phyloP scores from a whole-genome alignment of 2,888 invertebrate species.

The Heliconius charithonia region DNA sequence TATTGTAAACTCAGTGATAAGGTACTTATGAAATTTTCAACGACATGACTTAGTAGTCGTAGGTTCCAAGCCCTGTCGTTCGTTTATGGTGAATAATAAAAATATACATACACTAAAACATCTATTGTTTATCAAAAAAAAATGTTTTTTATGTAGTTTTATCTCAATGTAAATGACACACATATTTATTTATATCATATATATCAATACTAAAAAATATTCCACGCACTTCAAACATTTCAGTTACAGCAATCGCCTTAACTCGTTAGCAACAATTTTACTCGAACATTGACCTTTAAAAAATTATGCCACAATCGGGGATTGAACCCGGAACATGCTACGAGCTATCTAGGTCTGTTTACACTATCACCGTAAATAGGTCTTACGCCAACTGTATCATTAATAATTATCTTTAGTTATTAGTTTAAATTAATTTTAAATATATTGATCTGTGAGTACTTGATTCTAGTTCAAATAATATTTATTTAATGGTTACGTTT shows the following conservation, averaged over 20 bases:
- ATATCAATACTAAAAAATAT: not conserved
- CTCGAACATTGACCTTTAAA: conserved; percentile 71
- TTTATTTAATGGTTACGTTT: not conserved
- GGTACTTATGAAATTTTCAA: no score
- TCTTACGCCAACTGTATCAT: conserved; percentile 28
- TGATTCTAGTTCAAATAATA: not conserved
- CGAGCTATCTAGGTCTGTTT: conserved; percentile 55
- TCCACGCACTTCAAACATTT: not conserved
- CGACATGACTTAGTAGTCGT: no score
- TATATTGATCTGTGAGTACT: conserved; percentile 2
- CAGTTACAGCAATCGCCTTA: conserved; percentile 48
- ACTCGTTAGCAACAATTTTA: conserved; percentile 55
- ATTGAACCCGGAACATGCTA: conserved; percentile 73
- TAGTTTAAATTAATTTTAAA: not conserved
- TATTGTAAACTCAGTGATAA: no score
- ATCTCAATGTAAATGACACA: no score
- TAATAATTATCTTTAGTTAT: conserved; percentile 19
- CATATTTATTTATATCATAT: no score
- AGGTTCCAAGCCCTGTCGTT: no score
- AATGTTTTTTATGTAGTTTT: no score
- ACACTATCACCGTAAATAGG: conserved; percentile 46
- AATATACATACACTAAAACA: no score
- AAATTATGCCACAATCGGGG: conserved; percentile 62
- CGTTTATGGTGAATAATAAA: no score
- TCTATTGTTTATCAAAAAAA: no score